Evolutionary conservation across 1,140 invertebrate genomes (phyloP).

Genomic region (Microplitis mediator): DNA sequence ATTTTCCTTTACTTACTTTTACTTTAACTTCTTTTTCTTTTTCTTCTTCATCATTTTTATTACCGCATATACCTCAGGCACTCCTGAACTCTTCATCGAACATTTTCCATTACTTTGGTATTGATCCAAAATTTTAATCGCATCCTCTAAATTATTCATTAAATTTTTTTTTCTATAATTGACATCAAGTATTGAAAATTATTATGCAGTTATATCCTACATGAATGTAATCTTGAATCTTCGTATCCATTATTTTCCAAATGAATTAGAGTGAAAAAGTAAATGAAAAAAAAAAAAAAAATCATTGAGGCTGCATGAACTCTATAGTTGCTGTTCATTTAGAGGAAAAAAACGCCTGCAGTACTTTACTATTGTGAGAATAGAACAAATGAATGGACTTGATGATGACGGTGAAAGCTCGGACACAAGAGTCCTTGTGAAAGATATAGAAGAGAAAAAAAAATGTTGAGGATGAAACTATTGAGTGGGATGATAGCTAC

Average conservation of each 20-base stretch:
- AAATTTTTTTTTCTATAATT: no score
- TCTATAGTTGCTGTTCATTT: background rate
- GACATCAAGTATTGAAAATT: no score
- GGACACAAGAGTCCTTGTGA: slow-evolving; percentile 4
- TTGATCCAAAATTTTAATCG: no score
- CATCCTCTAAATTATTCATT: no score
- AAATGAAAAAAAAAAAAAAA: background rate
- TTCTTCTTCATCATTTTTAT: background rate
- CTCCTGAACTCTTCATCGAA: no score
- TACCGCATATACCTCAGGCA: no score
- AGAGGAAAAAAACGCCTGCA: slow-evolving; percentile 10
- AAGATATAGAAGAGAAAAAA: slow-evolving; percentile 3
- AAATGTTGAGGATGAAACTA: slow-evolving; percentile 10
- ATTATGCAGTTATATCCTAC: no score
- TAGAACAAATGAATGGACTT: slow-evolving; percentile 2
- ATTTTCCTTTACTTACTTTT: background rate
- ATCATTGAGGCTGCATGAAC: background rate
- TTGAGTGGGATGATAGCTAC: slow-evolving; percentile 19
- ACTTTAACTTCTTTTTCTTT: background rate
- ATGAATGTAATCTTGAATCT: no score
- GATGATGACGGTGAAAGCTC: slow-evolving; percentile 11
- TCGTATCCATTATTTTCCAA: no score
- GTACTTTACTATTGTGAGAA: slow-evolving; percentile 5
- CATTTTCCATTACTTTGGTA: no score
- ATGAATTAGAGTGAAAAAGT: no score